These are phyloP conservation scores for Micromussa lordhowensis DNA, from an alignment of 92 coral and sea anemone genomes.

Conservation along the genomic window DNA sequence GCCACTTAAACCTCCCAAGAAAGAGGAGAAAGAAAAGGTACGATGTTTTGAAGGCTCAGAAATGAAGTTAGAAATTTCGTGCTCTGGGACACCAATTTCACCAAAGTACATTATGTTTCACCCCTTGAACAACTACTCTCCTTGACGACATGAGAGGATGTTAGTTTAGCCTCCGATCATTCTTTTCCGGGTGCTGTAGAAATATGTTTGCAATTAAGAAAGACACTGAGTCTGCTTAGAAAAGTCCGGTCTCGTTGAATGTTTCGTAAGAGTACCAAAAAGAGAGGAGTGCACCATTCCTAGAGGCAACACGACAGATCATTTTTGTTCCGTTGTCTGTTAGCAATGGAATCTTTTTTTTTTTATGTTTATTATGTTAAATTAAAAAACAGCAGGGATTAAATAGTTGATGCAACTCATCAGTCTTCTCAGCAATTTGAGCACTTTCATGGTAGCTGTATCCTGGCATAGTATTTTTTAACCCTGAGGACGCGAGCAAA, in stretches of 20 bases:
- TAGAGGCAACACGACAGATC: too few species aligned
- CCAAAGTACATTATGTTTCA: too few species aligned
- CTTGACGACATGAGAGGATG: too few species aligned
- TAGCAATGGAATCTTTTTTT: neutral
- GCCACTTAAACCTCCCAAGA: conserved; percentile 96
- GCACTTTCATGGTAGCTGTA: neutral
- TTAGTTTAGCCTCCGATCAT: too few species aligned
- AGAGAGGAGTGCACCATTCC: too few species aligned
- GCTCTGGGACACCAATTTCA: neutral
- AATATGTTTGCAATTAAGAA: too few species aligned
- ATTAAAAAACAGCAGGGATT: neutral
- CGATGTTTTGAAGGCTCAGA: neutral
- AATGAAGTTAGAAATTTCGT: neutral
- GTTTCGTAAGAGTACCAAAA: too few species aligned
- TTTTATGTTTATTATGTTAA: neutral
- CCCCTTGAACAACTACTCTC: too few species aligned
- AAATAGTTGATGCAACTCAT: neutral
- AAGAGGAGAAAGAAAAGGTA: conserved; percentile 98
- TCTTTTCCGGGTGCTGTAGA: too few species aligned
- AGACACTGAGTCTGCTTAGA: too few species aligned
- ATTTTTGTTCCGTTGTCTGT: too few species aligned
- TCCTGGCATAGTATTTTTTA: neutral
- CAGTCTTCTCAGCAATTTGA: neutral
- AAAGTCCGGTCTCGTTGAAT: too few species aligned
- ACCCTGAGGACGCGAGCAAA: neutral